phyloP scores from a whole-genome alignment of 2,797 vertebrate genomes.

The Sandelia bainsii region DNA sequence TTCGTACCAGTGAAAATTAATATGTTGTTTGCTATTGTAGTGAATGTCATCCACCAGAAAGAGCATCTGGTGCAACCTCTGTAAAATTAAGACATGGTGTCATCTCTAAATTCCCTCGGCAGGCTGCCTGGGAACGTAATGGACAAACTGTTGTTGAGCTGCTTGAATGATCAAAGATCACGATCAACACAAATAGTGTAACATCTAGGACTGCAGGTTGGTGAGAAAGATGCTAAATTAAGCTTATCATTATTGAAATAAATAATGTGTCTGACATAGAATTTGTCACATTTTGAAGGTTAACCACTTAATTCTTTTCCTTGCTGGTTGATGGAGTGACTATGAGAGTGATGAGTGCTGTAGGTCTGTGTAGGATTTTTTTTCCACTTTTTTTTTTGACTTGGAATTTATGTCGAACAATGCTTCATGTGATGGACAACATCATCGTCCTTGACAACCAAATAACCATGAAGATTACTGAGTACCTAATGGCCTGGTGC shows the following conservation, averaged over 20 bases:
- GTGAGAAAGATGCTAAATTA: conserved; percentile 64
- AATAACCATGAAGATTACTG: conserved; percentile 61
- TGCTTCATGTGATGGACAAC: conserved; percentile 49
- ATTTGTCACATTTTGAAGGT: conserved; percentile 75
- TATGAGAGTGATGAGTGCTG: conserved; percentile 55
- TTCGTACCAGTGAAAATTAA: conserved; percentile 62
- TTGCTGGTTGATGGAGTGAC: conserved; percentile 43
- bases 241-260: conserved; percentile 70
- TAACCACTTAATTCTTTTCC: conserved; percentile 63
- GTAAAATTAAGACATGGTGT: conserved; percentile 69
- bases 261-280: conserved; percentile 61
- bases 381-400: too few species aligned
- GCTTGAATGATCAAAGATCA: conserved; percentile 54
- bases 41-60: conserved; percentile 62
- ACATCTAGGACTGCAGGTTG: conserved; percentile 41
- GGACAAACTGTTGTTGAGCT: conserved; percentile 60
- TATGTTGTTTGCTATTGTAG: conserved; percentile 65
- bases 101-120: conserved; percentile 52
- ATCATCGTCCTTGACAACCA: conserved; percentile 62
- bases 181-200: conserved; percentile 44
- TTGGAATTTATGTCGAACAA: conserved; percentile 35
- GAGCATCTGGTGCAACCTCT: conserved; percentile 69
- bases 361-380: conserved; percentile 30
- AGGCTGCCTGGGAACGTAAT: conserved; percentile 42
- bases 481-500: conserved; percentile 49